Conservation (phyloP, 2,113 vertebrate genomes). For the Thymallus thymallus region DNA sequence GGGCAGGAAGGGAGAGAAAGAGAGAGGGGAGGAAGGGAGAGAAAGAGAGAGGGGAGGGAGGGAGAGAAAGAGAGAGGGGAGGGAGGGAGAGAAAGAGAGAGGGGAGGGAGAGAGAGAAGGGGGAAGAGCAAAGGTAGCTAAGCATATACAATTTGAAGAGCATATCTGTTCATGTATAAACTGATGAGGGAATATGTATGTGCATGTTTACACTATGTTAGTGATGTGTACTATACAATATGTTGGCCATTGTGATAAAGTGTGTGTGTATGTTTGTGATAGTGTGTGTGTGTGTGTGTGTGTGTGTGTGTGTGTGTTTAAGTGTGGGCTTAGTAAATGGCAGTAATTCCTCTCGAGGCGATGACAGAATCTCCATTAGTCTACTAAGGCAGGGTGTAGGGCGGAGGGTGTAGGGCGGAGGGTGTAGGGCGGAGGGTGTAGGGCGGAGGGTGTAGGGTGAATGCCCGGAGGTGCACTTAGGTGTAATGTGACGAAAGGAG, state of each 20-base stretch:
- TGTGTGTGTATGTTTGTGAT: no score
- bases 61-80: not conserved
- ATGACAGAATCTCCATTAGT: conserved; percentile 49
- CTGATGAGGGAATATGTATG: not conserved
- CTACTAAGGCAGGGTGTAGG: conserved; percentile 11
- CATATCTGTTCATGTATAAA: conserved; percentile 6
- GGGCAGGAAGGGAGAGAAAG: no score
- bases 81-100: conserved; percentile 1
- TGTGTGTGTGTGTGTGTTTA: not conserved
- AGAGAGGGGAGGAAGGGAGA: not conserved
- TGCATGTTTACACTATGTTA: conserved; percentile 5
- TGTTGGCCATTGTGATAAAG: no score
- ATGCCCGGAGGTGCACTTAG: not conserved
- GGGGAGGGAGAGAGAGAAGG: not conserved
- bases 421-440: not conserved
- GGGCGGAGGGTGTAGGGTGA: not conserved
- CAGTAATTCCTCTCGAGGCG: conserved; percentile 38
- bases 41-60: no score
- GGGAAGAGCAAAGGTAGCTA: no score
- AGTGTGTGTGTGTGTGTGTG: conserved; percentile 5
- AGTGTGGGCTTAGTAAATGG: conserved; percentile 16
- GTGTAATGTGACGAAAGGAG: not conserved
- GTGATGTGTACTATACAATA: not conserved
- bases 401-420: not conserved
- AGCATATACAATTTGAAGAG: conserved; percentile 21